These are phyloP conservation scores for Loris lydekkerianus DNA, from an alignment of 2,797 vertebrate genomes.

Conservation along the genomic window DNA sequence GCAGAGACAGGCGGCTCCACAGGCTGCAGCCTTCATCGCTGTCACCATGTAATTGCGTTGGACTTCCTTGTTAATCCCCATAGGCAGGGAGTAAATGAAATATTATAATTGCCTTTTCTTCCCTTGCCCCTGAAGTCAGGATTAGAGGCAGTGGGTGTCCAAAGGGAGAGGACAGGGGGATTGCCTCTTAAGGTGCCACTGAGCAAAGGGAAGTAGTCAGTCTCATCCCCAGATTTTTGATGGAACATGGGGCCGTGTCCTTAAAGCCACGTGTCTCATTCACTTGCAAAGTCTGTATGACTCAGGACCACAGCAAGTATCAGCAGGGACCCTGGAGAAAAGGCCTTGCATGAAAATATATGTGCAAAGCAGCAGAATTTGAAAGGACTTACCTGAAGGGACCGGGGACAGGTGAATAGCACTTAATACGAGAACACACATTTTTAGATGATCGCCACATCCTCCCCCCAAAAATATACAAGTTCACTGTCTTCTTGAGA, in stretches of 20 bases:
- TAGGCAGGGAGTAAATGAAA: conserved; percentile 83
- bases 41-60: conserved; percentile 79
- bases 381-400: conserved; percentile 60
- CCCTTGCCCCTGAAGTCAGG: conserved; percentile 31
- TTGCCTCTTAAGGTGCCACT: conserved; percentile 44
- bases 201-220: conserved; percentile 79
- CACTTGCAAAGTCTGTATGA: conserved; percentile 78
- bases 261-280: conserved; percentile 76
- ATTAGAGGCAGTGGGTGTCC: conserved; percentile 16
- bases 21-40: conserved; percentile 66
- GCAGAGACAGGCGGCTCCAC: conserved; percentile 64
- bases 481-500: conserved; percentile 13
- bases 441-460: background rate
- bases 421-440: conserved; percentile 13
- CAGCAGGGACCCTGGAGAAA: conserved; percentile 13
- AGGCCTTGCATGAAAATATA: conserved; percentile 34
- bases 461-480: background rate
- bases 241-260: conserved; percentile 45
- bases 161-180: background rate
- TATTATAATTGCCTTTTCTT: conserved; percentile 87
- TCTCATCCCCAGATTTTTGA: background rate
- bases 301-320: conserved; percentile 46
- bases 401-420: background rate
- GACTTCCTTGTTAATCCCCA: conserved; percentile 82
- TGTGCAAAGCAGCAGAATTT: background rate